These are phyloP conservation scores for Bungarus multicinctus DNA, from an alignment of 2,113 vertebrate genomes.

Conservation along the genomic window DNA sequence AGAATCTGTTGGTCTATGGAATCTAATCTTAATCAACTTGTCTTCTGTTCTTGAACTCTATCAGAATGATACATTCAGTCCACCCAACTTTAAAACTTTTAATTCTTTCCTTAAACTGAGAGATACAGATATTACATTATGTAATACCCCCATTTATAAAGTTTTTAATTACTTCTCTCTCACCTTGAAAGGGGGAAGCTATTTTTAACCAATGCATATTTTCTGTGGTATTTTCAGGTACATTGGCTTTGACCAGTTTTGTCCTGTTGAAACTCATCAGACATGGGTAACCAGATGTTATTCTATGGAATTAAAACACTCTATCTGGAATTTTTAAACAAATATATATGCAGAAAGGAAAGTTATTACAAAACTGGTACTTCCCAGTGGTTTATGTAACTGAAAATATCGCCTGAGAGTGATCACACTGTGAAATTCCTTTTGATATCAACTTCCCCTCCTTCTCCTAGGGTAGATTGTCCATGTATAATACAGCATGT, in stretches of 20 bases:
- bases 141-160: neutral
- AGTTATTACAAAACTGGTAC: neutral
- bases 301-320: neutral
- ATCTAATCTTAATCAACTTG: neutral
- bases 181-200: neutral
- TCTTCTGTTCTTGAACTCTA: neutral
- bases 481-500: neutral
- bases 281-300: neutral
- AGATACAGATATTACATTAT: neutral
- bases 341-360: neutral
- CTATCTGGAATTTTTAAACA: neutral
- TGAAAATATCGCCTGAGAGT: neutral
- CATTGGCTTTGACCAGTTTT: neutral
- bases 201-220: neutral
- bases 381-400: neutral
- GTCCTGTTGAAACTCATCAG: neutral
- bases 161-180: neutral
- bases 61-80: neutral
- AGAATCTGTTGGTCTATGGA: neutral
- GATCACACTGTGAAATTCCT: neutral
- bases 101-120: neutral
- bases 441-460: neutral
- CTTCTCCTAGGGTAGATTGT: neutral
- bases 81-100: neutral
- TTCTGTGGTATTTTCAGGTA: neutral